Conservation (phyloP, 2,113 vertebrate genomes). For the Trinectes maculatus region DNA sequence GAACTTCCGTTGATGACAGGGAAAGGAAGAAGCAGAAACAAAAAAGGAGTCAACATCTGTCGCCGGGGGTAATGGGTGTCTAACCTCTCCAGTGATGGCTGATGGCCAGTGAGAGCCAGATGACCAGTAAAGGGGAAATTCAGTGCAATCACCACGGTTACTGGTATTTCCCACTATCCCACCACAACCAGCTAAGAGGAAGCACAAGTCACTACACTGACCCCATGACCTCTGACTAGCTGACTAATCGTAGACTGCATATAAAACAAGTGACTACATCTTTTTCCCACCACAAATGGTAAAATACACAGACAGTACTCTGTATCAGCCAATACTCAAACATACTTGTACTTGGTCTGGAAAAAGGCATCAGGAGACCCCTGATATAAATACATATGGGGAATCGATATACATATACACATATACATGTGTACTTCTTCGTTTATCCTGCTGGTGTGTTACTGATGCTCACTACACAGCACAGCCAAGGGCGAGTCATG, state of each 20-base stretch:
- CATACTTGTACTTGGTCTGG: no score
- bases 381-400: no score
- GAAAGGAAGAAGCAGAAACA: constrained; percentile 5
- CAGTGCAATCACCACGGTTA: not conserved
- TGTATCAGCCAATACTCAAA: no score
- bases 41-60: constrained; percentile 15
- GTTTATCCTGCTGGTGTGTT: no score
- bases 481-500: constrained; percentile 7
- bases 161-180: not conserved
- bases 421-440: no score
- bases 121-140: constrained; percentile 30
- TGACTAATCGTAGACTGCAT: not conserved
- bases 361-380: no score
- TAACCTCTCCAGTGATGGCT: not conserved
- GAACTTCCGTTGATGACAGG: constrained; percentile 36
- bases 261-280: not conserved
- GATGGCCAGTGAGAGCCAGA: not conserved
- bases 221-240: constrained; percentile 15
- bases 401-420: no score
- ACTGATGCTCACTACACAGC: no score
- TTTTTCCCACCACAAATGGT: constrained; percentile 6
- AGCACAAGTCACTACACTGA: constrained; percentile 2
- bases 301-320: no score
- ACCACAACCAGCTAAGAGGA: constrained; percentile 11
- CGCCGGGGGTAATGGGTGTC: not conserved